These are phyloP conservation scores for Eutrigla gurnardus DNA, from an alignment of 2,797 vertebrate species.

Conservation along the genomic window DNA sequence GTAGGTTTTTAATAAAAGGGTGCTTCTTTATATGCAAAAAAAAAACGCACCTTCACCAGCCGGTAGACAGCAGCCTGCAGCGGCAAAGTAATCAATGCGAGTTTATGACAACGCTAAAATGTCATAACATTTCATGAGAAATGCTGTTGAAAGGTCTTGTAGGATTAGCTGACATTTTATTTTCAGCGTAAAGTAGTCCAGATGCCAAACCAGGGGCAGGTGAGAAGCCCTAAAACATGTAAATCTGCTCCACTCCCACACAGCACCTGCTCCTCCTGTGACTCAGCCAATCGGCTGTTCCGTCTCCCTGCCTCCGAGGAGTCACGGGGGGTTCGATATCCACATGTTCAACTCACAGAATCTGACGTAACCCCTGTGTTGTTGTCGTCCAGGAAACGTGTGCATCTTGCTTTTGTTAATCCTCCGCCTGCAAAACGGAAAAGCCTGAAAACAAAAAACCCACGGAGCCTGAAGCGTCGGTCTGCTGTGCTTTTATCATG, in stretches of 20 bases:
- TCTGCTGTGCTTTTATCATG: conserved; percentile 44
- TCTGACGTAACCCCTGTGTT: conserved; percentile 7
- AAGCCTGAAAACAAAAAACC: conserved; percentile 21
- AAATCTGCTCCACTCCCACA: conserved; percentile 56
- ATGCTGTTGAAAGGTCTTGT: background rate
- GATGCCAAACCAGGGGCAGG: conserved; percentile 55
- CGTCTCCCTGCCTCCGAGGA: conserved; percentile 19
- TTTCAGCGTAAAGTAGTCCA: conserved; percentile 20
- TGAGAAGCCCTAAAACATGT: conserved; percentile 46
- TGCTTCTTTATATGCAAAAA: conserved; percentile 16
- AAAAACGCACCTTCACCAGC: background rate
- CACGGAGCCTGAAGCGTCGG: conserved; percentile 40
- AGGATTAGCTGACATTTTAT: background rate
- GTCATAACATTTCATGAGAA: conserved; percentile 4
- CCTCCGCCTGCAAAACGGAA: conserved; percentile 20
- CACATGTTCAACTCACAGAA: background rate
- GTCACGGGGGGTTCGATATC: conserved; percentile 20
- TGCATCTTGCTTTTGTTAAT: conserved; percentile 49
- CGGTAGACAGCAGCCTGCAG: background rate
- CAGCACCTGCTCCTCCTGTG: conserved; percentile 51
- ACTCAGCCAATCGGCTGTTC: conserved; percentile 51
- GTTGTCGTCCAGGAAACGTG: conserved; percentile 42
- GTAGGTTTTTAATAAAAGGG: conserved; percentile 27
- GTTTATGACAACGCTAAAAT: no score
- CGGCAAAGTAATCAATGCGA: no score